Evolutionary conservation across 2,888 invertebrate species (phyloP).

Genomic region (Rhogogaster chlorosoma): DNA sequence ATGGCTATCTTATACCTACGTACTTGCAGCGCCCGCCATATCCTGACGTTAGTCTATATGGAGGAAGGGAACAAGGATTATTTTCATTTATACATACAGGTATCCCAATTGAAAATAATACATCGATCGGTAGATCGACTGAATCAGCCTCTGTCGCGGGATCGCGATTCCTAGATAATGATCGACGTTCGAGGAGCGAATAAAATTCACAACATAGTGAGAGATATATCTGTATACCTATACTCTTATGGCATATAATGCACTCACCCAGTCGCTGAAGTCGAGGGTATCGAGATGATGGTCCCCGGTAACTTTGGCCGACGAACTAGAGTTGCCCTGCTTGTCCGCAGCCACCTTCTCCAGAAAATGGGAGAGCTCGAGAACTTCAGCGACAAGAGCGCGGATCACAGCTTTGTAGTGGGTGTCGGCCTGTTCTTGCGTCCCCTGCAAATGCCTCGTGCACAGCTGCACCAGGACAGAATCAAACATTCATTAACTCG

Average conservation of each 20-base stretch:
- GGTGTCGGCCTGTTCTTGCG: conserved; percentile 83
- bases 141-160: no score
- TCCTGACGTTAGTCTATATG: conserved; percentile 86
- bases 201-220: background rate
- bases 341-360: conserved; percentile 86
- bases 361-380: conserved; percentile 94
- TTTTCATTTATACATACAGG: background rate
- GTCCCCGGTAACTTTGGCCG: conserved; percentile 82
- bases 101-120: no score
- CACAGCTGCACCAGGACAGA: conserved; percentile 77
- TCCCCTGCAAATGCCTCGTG: conserved; percentile 78
- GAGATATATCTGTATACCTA: no score
- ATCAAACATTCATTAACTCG: background rate
- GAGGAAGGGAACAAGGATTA: conserved; percentile 49
- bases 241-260: background rate
- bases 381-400: conserved; percentile 94
- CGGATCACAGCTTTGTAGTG: conserved; percentile 96
- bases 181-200: background rate
- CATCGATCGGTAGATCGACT: no score
- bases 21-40: conserved; percentile 90
- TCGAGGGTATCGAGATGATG: conserved; percentile 90
- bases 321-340: conserved; percentile 80
- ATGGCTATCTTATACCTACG: conserved; percentile 75
- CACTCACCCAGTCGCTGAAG: conserved; percentile 94
- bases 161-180: background rate